Base-by-base conservation (phyloP, 2,888 invertebrate species). In the Conchocele bisecta region DNA sequence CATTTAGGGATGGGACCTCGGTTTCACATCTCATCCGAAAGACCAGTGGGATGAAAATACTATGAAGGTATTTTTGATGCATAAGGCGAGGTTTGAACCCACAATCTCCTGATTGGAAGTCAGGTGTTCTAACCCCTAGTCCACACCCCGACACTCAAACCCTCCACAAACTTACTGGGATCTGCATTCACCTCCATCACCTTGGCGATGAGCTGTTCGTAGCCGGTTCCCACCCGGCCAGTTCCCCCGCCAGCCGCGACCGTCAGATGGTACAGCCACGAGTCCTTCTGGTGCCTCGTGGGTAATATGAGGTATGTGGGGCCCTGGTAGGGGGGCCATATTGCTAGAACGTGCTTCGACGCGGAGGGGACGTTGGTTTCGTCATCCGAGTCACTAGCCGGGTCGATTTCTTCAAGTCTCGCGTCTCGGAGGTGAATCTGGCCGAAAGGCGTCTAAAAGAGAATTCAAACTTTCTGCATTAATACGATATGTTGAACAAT, bases 391-490 rank as follows among this genome's bases (percentile, higher is more conserved):
- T 89, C 89, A 60, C 79, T 82, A 6, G 85, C 81, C 11, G 81
- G 96, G 80, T 97, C 97, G 0, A 98, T 97, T 91, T 98, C 98
- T 89, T 98, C 98, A 0, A 98, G 97, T 50, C 97, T 93, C 0
- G 98, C 97, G 91, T 98, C 98, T 51, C 97, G 94, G 95, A 98
- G 96, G 91, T 97, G 97, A 81, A 98, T 96, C 92, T 98, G 98
- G 0, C 98, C 98, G 39, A 96, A 94, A 0, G 98, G 97, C 90
- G 96, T 96, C 97, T 98, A 91, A 20, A 89, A 71, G 20, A 41
- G 15, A 24, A 54, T 22, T 1, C 24, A 22, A 11, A 46, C 24
- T 13, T 46, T 46, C 24, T 46, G 17, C n/a, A n/a, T n/a, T n/a
- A n/a, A n/a, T n/a, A n/a, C n/a, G n/a, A n/a, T n/a, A n/a, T n/a